These are phyloP conservation scores for Melitaea athalia DNA, from an alignment of 2,888 invertebrate species.

Conservation along the genomic window DNA sequence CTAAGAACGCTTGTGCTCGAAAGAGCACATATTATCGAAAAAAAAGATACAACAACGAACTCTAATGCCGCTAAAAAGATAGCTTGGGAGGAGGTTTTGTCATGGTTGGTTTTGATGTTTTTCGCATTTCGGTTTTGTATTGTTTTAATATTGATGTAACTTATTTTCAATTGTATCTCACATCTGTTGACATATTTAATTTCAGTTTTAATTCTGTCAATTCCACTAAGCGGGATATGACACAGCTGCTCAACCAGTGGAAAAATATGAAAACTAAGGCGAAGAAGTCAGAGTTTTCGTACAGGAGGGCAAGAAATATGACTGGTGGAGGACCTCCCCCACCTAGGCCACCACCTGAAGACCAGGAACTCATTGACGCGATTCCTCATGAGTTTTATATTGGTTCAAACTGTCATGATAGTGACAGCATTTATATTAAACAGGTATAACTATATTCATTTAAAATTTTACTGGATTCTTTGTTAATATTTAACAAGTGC, in stretches of 20 bases:
- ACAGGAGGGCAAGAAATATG: background rate
- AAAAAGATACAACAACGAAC: background rate
- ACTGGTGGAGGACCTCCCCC: constrained; percentile 4
- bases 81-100: constrained; percentile 1
- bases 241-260: background rate
- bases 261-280: background rate
- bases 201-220: constrained; percentile 5
- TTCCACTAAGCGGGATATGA: background rate
- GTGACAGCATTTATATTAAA: too few relatives aligned
- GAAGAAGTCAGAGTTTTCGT: background rate
- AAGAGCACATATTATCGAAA: background rate
- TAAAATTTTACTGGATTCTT: background rate
- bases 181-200: background rate
- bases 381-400: too few relatives aligned
- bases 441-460: background rate
- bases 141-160: background rate
- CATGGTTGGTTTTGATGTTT: too few relatives aligned
- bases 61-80: background rate
- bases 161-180: background rate
- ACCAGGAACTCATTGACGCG: too few relatives aligned
- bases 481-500: too few relatives aligned
- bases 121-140: too few relatives aligned
- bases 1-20: background rate
- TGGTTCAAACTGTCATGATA: too few relatives aligned
- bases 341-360: background rate